Percentiles rank a stretch among this genome's conserved stretches.
Evolutionary conservation across 2,888 invertebrate species (phyloP).

Genomic region (Sylvicola cinctus): DNA sequence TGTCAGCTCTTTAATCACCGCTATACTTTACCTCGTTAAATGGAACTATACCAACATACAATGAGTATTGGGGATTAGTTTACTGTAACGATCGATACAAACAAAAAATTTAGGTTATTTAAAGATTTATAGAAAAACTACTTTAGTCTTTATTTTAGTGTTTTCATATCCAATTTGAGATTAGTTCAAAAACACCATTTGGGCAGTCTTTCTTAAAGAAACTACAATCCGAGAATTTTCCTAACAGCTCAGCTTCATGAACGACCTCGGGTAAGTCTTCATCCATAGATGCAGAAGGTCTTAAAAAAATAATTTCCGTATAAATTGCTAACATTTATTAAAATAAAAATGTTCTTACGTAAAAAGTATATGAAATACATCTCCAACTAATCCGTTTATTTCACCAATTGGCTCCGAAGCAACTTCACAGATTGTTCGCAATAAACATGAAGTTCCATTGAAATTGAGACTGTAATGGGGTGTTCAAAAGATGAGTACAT

Average conservation of each 20-base stretch:
- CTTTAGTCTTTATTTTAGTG: no score
- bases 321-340: neutral
- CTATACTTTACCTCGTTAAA: no score
- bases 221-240: conserved; percentile 2
- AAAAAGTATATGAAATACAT: conserved; percentile 35
- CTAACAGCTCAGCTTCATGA: conserved; percentile 5
- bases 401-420: conserved; percentile 28
- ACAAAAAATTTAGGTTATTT: no score
- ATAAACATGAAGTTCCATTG: conserved; percentile 32
- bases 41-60: no score
- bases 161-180: conserved; percentile 1
- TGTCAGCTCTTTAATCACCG: no score
- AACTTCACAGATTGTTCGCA: conserved; percentile 38
- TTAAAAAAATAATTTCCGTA: conserved; percentile 1
- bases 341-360: conserved; percentile 26
- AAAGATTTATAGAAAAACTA: no score
- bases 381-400: conserved; percentile 35
- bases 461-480: no score
- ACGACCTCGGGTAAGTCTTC: conserved; percentile 3
- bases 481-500: neutral
- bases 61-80: no score
- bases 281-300: conserved; percentile 5
- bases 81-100: no score
- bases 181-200: conserved; percentile 5
- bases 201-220: conserved; percentile 3